Base-by-base conservation (phyloP, 1,140 invertebrate species). In the Lerema accius region DNA sequence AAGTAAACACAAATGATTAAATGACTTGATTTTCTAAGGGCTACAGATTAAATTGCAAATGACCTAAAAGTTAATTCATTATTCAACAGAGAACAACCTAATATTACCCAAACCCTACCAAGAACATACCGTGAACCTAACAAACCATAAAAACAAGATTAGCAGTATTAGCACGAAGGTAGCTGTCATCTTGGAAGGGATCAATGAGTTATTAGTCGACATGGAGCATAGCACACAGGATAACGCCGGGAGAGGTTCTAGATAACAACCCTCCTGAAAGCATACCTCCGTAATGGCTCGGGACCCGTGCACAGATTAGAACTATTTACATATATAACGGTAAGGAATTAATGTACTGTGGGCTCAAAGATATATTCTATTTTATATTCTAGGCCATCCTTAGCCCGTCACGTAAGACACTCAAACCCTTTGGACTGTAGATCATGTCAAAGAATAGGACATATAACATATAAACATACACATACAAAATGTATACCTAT, bases 191-290 rank as follows among this genome's bases (percentile, higher is more conserved):
- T 68, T 60, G 51, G n/a, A 53, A 48, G 48, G 61, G 71, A 74
- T 68, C 71, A 71, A 74, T 74, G 71, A 65, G 60, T 74, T 74
- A 74, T 74, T 71, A 74, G 67, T 51, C 46, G 49, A 28, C 53
- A 56, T 16, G 40, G 53, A 40, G 53, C 40, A 46, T 11, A 56
- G 49, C 62, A 63, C 68, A 63, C 58, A 58, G 59, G 59, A 40
- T 70, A 67, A 70, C 59, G 55, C 51, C 43, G 51, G 19, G 60
- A 63, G 49, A 59, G 68, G 49, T 51, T 42, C 53, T 55, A 58
- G 49, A 53, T 37, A 71, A 71, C 58, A 67, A 65, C 45, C 49
- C 62, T 64, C 60, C 67, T 71, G 61, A 67, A 63, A 69, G 53
- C 53, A 23, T 13, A 56, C 53, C 53, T 56, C 53, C 39, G 53